Percentiles rank a stretch among this genome's conserved stretches.
phyloP scores from a whole-genome alignment of 1,140 invertebrate species.

The Leptinotarsa undecemlineata region DNA sequence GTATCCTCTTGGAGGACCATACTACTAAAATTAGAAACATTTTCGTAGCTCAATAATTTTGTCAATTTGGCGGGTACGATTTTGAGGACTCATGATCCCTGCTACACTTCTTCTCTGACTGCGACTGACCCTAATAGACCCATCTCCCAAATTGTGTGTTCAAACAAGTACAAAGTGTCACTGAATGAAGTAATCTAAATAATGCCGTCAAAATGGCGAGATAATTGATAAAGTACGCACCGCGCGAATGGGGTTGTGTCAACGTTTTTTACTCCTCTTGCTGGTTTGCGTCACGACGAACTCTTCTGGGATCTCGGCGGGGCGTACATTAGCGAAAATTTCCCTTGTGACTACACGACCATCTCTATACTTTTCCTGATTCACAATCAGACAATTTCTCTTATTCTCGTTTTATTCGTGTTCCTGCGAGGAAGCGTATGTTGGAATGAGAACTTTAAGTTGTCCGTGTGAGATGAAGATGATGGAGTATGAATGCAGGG shows the following conservation, averaged over 20 bases:
- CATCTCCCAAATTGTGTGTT: too few relatives aligned
- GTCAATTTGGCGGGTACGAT: too few relatives aligned
- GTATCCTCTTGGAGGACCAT: too few relatives aligned
- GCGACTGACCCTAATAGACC: too few relatives aligned
- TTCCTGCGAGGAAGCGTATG: too few relatives aligned
- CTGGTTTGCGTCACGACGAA: conserved; percentile 13
- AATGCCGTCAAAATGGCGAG: not conserved
- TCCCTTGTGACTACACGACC: conserved; percentile 19
- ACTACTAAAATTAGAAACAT: too few relatives aligned
- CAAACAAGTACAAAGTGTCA: not conserved
- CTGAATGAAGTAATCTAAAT: not conserved
- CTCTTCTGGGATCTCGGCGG: conserved; percentile 18
- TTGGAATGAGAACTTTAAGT: too few relatives aligned
- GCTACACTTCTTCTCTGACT: too few relatives aligned
- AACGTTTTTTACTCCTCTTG: conserved; percentile 15
- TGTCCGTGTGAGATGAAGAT: too few relatives aligned
- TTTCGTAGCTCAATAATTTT: too few relatives aligned
- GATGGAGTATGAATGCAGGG: too few relatives aligned
- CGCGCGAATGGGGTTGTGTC: conserved; percentile 11
- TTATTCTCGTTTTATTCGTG: conserved; percentile 8
- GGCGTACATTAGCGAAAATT: conserved; percentile 30
- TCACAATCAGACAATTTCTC: conserved; percentile 19
- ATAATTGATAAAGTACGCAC: conserved; percentile 18
- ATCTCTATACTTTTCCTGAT: conserved; percentile 24
- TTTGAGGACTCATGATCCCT: too few relatives aligned